These are phyloP conservation scores for Xenentodon cancila DNA, from an alignment of 2,797 vertebrate species.

Conservation along the genomic window DNA sequence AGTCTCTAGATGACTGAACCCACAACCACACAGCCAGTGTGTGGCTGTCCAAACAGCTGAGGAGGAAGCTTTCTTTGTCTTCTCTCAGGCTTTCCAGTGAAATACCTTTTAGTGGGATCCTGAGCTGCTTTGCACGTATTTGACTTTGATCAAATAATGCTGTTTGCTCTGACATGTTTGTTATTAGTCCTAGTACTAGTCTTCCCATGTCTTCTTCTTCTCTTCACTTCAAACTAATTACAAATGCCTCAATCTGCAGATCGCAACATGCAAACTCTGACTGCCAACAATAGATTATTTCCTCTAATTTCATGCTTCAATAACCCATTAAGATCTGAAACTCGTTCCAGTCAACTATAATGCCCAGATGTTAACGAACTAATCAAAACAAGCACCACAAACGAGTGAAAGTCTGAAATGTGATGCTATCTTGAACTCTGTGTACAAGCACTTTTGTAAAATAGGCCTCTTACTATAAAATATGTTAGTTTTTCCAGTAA, in stretches of 20 bases:
- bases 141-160: slow-evolving; percentile 14
- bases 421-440: background rate
- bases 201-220: slow-evolving; percentile 3
- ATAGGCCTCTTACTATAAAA: background rate
- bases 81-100: background rate
- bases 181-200: background rate
- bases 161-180: background rate
- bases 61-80: slow-evolving; percentile 18
- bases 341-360: no score
- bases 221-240: slow-evolving; percentile 12
- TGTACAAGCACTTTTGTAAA: background rate
- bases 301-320: background rate
- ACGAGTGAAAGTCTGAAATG: background rate
- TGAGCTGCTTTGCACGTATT: no score
- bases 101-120: no score
- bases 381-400: slow-evolving; percentile 7
- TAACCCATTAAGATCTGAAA: no score
- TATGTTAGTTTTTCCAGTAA: background rate
- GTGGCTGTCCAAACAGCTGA: slow-evolving; percentile 12
- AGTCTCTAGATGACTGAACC: slow-evolving; percentile 29
- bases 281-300: background rate
- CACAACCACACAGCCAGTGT: slow-evolving; percentile 5
- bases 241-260: background rate
- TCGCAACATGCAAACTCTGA: slow-evolving; percentile 1
- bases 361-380: no score